These are phyloP conservation scores for Aphaenogaster ashmeadi DNA, from an alignment of 1,140 invertebrate species.

Conservation along the genomic window DNA sequence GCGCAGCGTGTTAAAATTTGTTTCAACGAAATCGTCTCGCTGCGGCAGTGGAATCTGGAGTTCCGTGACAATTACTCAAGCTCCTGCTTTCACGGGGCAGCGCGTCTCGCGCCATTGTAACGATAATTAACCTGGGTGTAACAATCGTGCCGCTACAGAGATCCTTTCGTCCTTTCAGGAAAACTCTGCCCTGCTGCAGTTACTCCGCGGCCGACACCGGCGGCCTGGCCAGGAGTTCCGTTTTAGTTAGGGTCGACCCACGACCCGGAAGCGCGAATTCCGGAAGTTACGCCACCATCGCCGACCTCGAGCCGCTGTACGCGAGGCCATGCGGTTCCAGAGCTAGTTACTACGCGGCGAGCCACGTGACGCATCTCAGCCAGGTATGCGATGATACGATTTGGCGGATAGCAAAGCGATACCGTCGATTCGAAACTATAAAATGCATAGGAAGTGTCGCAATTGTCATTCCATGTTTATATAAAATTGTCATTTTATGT, in stretches of 20 bases:
- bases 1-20: constrained; percentile 33
- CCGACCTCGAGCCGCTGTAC: constrained; percentile 90
- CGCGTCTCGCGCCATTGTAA: constrained; percentile 56
- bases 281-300: constrained; percentile 93
- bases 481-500: background rate
- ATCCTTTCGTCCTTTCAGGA: constrained; percentile 79
- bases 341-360: constrained; percentile 89
- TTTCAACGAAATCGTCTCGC: constrained; percentile 6
- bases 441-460: constrained; percentile 7
- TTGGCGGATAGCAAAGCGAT: background rate
- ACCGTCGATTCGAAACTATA: background rate
- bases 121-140: constrained; percentile 71
- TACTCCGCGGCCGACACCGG: constrained; percentile 85
- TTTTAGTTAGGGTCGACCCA: constrained; percentile 90
- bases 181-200: constrained; percentile 86
- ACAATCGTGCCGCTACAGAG: constrained; percentile 64
- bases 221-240: constrained; percentile 86
- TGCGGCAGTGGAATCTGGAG: background rate
- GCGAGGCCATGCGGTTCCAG: constrained; percentile 88
- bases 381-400: constrained; percentile 85
- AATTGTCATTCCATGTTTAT: background rate
- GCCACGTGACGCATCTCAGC: constrained; percentile 87
- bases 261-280: constrained; percentile 91
- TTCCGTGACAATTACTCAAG: constrained; percentile 25
- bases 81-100: constrained; percentile 11